Conservation (phyloP, 2,888 invertebrate species). For the Clistopyga incitator region DNA sequence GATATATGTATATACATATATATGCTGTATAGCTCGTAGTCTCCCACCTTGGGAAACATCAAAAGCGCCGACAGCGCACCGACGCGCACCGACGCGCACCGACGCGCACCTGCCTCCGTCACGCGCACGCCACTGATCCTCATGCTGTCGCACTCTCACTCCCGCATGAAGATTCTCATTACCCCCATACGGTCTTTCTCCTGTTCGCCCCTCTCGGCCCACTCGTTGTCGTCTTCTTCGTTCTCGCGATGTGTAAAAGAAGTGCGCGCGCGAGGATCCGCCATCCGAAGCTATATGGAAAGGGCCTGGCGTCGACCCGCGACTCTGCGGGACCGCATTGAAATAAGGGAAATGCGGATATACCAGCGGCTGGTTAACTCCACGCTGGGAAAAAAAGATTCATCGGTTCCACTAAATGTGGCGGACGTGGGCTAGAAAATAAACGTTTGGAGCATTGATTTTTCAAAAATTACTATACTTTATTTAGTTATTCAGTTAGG, state of each 20-base stretch:
- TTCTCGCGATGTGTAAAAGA: slow-evolving; percentile 37
- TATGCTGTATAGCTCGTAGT: slow-evolving; percentile 62
- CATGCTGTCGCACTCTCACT: slow-evolving; percentile 71
- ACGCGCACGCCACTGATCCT: slow-evolving; percentile 74
- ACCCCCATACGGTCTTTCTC: slow-evolving; percentile 66
- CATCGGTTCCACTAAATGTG: too few species aligned
- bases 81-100: slow-evolving; percentile 76
- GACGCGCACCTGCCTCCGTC: slow-evolving; percentile 79
- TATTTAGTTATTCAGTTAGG: too few species aligned
- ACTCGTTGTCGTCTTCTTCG: slow-evolving; percentile 28
- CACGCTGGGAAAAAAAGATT: too few species aligned
- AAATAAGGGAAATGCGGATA: neutral
- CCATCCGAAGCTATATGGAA: slow-evolving; percentile 13
- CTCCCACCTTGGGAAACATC: slow-evolving; percentile 75
- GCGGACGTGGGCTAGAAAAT: too few species aligned
- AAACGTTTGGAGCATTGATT: too few species aligned
- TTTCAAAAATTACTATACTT: too few species aligned
- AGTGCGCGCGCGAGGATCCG: slow-evolving; percentile 11
- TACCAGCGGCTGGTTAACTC: neutral
- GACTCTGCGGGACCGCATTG: neutral
- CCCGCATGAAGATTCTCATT: slow-evolving; percentile 74
- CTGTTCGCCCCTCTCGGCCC: slow-evolving; percentile 9
- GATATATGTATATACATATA: slow-evolving; percentile 68
- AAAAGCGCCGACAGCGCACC: slow-evolving; percentile 78
- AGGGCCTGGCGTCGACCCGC: slow-evolving; percentile 9